Conservation (phyloP, 2,797 vertebrate species). For the Sebastes taczanowskii region DNA sequence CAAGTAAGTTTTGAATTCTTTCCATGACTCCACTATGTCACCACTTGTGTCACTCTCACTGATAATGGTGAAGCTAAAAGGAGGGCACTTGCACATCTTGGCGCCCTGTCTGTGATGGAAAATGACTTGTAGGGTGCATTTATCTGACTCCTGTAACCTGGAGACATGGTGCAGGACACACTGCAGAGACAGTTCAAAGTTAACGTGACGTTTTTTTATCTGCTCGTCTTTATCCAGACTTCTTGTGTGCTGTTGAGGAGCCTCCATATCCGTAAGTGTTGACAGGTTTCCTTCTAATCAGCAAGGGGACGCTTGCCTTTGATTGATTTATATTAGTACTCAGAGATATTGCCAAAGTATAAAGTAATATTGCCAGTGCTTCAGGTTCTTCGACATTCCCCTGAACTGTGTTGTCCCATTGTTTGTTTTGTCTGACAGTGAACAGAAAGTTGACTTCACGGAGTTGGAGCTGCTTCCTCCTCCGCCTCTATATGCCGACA, state of each 20-base stretch:
- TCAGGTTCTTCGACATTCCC: not conserved
- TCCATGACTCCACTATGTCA: constrained; percentile 37
- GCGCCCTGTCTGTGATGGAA: constrained; percentile 35
- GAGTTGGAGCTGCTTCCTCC: constrained; percentile 79
- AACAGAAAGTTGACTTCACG: constrained; percentile 76
- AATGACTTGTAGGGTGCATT: constrained; percentile 20
- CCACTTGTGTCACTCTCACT: constrained; percentile 40
- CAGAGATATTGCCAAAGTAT: not conserved
- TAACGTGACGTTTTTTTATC: constrained; percentile 24
- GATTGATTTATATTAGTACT: not conserved
- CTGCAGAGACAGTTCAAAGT: constrained; percentile 25
- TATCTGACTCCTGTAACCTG: constrained; percentile 33
- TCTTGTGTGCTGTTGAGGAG: constrained; percentile 71
- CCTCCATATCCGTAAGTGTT: constrained; percentile 76
- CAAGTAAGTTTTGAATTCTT: constrained; percentile 69
- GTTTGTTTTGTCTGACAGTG: constrained; percentile 60
- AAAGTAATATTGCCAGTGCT: not conserved
- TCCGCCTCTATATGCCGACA: constrained; percentile 79
- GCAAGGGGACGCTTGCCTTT: constrained; percentile 2
- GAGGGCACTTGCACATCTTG: constrained; percentile 13
- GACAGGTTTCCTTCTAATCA: constrained; percentile 10
- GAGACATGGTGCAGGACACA: constrained; percentile 27
- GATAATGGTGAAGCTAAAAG: constrained; percentile 49
- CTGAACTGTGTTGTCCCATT: not conserved
- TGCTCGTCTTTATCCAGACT: constrained; percentile 61